These are phyloP conservation scores for Phalacrocorax pelagicus DNA, from an alignment of 2,113 vertebrate genomes.

Conservation along the genomic window DNA sequence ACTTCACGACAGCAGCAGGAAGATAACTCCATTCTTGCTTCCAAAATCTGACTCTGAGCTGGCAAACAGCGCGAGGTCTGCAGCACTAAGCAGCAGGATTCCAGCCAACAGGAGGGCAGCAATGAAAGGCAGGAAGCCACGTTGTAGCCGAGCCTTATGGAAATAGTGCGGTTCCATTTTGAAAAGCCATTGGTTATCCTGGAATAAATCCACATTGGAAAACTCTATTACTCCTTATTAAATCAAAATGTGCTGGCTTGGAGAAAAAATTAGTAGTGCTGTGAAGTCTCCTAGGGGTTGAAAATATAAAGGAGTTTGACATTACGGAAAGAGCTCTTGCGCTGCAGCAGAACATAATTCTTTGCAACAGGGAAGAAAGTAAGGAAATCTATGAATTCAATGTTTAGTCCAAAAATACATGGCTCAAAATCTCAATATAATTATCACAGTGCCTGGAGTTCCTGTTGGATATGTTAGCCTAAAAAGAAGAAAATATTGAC, in stretches of 20 bases:
- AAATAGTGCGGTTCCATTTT: neutral
- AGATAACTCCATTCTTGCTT: neutral
- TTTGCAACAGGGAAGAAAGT: neutral
- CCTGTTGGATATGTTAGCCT: neutral
- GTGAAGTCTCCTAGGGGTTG: neutral
- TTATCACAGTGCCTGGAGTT: neutral
- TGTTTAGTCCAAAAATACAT: neutral
- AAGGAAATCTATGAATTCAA: conserved; percentile 12
- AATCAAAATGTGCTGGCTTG: neutral
- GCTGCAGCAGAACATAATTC: neutral
- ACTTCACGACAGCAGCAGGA: neutral
- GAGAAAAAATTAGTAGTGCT: neutral
- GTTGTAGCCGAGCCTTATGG: neutral
- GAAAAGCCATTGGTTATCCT: neutral
- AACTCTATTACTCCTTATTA: neutral
- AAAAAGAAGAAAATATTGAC: neutral
- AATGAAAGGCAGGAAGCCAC: neutral
- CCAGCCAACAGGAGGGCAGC: neutral
- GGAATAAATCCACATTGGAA: neutral
- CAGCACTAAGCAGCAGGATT: neutral
- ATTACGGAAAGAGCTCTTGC: neutral
- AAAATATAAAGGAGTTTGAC: neutral
- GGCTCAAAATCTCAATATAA: neutral
- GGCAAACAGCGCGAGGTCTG: neutral
- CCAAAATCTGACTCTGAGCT: neutral